Evolutionary conservation across 1,140 invertebrate genomes (phyloP), one percentile per base, ranked within the genome.

Genomic region (Leptinotarsa lineolata): DNA sequence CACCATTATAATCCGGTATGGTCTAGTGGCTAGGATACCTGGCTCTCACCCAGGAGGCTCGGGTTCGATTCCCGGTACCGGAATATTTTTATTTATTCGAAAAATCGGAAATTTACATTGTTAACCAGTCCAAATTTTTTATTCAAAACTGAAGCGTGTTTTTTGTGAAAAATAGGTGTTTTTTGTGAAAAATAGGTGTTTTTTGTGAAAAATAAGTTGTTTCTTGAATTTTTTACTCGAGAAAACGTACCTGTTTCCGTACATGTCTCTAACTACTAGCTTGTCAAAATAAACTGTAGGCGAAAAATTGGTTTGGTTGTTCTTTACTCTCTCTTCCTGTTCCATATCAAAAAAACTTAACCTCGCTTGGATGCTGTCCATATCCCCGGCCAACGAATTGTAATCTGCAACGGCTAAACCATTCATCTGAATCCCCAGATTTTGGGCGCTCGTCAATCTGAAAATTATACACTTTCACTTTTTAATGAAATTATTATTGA

Each of bases 21-120:
- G 78, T 79, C 78, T 79, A 79, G 78, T 79, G 78, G 78, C 78
- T 79, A 79, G 78, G 78, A 79, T 79, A 79, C 78, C 78, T 79
- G 78, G 78, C 78, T 79, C 76, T 79, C 78, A 79, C 78, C 78
- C 78, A 79, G 78, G 78, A 79, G 78, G 78, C 78, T 79, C 78
- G 78, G 78, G 78, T 79, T 79, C 78, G 78, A 79, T 79, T 79
- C 78, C 78, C 78, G 78, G 78, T 79, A 79, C 76, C 78, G 78
- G 78, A 79, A 79, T 11, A n/a, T 39, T 70, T 64, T 21, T 64
- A 39, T 11, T 11, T 39, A 0, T 2, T 39, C 30, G 30, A 39
- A 39, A 39, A 11, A 30, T 6, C 24, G 24, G 5, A 30, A 30
- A 30, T 30, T 1, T 6, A 6, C 24, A 30, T 30, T n/a, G n/a